phyloP scores from a whole-genome alignment of 2,113 vertebrate genomes.

The Anolis carolinensis region DNA sequence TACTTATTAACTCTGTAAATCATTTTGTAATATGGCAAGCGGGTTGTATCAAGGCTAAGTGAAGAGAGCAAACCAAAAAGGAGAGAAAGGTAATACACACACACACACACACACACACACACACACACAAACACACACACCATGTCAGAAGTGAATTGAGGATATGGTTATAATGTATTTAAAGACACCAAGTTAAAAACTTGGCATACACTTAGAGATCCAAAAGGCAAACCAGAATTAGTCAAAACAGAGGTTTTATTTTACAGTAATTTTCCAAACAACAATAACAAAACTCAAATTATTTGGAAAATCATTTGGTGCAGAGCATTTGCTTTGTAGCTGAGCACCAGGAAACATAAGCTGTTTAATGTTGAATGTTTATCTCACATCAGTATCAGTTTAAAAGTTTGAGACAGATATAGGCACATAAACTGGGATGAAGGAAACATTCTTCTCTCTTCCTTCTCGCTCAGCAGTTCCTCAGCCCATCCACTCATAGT shows the following conservation, averaged over 20 bases:
- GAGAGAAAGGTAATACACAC: background rate
- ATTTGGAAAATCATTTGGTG: background rate
- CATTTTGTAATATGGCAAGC: background rate
- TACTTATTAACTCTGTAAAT: conserved; percentile 35
- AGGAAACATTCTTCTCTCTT: background rate
- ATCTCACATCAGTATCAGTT: background rate
- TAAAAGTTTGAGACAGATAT: background rate
- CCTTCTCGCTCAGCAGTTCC: background rate
- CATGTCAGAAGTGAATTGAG: no score
- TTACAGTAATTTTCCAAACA: background rate
- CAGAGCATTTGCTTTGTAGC: background rate
- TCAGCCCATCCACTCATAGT: background rate
- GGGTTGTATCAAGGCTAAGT: background rate
- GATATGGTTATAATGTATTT: no score
- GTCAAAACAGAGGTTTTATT: background rate
- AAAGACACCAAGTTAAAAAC: no score
- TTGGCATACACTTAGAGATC: background rate
- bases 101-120: no score
- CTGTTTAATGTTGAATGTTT: background rate
- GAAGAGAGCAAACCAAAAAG: background rate
- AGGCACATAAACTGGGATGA: background rate
- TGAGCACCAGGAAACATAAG: background rate
- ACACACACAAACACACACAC: no score
- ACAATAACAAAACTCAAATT: background rate
- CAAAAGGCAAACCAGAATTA: background rate